Percentiles rank a stretch among this genome's conserved stretches.
These are phyloP conservation scores for Eupithecia tripunctaria DNA, from an alignment of 2,888 invertebrate genomes.

Conservation along the genomic window DNA sequence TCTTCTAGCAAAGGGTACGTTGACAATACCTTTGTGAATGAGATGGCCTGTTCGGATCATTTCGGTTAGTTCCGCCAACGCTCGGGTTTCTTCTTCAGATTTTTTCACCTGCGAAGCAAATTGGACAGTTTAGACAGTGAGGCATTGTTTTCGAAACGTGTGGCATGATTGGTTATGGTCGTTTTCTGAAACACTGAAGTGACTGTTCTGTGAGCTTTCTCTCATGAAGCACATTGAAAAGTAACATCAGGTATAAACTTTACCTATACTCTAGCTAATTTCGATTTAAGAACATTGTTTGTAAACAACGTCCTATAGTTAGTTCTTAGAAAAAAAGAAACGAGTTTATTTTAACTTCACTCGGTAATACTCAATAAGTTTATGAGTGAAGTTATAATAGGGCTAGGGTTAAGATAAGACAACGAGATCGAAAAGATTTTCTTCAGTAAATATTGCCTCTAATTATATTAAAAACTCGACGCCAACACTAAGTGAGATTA, in stretches of 20 bases:
- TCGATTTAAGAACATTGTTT: too few relatives aligned
- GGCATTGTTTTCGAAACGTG: background rate
- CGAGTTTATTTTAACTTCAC: too few relatives aligned
- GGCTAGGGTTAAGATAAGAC: too few relatives aligned
- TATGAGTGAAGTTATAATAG: too few relatives aligned
- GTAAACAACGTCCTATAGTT: too few relatives aligned
- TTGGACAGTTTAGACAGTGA: background rate
- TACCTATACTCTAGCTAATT: too few relatives aligned
- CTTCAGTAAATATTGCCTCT: too few relatives aligned
- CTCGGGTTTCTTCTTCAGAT: conserved; percentile 79
- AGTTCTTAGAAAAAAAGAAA: too few relatives aligned
- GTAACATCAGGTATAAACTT: background rate
- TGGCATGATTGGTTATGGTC: background rate
- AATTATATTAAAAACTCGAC: too few relatives aligned
- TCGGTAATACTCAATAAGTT: too few relatives aligned
- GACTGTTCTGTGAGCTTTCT: background rate
- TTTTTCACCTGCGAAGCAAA: conserved; percentile 81
- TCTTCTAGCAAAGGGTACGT: conserved; percentile 80
- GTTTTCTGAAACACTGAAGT: background rate
- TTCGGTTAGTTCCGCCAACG: conserved; percentile 89
- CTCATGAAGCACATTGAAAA: background rate
- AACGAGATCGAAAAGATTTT: too few relatives aligned
- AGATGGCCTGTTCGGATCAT: conserved; percentile 94
- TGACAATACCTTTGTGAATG: conserved; percentile 88
- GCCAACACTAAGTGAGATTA: too few relatives aligned